Evolutionary conservation across 2,797 vertebrate species (phyloP).

Genomic region (Nyctalus aviator): DNA sequence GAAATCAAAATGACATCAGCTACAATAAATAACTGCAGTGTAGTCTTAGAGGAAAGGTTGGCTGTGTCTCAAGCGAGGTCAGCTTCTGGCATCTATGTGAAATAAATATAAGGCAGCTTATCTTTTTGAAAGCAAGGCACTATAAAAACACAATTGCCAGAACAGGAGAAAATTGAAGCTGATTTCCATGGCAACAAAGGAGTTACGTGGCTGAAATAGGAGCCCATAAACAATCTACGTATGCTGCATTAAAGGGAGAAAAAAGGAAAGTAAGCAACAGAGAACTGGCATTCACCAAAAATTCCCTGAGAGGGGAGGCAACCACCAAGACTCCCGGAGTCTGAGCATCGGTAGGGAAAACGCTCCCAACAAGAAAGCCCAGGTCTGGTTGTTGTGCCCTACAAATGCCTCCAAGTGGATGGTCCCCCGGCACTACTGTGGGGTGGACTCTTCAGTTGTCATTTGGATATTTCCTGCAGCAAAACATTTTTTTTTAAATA

Average conservation of each 20-base stretch:
- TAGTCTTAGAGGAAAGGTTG: slow-evolving; percentile 84
- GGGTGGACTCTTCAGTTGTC: not conserved
- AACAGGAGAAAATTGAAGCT: slow-evolving; percentile 89
- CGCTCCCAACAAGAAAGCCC: not conserved
- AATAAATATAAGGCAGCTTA: slow-evolving; percentile 89
- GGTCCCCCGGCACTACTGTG: accelerated
- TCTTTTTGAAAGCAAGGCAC: slow-evolving; percentile 89
- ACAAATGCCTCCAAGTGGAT: not conserved
- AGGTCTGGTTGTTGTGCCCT: not conserved
- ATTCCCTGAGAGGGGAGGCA: slow-evolving; percentile 50
- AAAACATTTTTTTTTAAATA: not conserved
- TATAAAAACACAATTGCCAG: slow-evolving; percentile 90
- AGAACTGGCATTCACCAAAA: slow-evolving; percentile 81
- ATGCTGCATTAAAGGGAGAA: slow-evolving; percentile 87
- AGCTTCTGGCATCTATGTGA: slow-evolving; percentile 84
- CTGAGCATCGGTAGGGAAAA: not conserved
- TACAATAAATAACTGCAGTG: slow-evolving; percentile 81
- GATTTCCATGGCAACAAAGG: slow-evolving; percentile 91
- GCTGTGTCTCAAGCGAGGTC: slow-evolving; percentile 81
- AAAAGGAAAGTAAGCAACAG: slow-evolving; percentile 87
- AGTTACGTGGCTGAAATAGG: slow-evolving; percentile 88
- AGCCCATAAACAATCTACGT: slow-evolving; percentile 87
- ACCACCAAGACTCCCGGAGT: not conserved
- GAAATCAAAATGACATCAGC: slow-evolving; percentile 84
- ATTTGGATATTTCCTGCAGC: not conserved